Base-by-base conservation (phyloP, 2,113 vertebrate species). In the Tylochromis polylepis region DNA sequence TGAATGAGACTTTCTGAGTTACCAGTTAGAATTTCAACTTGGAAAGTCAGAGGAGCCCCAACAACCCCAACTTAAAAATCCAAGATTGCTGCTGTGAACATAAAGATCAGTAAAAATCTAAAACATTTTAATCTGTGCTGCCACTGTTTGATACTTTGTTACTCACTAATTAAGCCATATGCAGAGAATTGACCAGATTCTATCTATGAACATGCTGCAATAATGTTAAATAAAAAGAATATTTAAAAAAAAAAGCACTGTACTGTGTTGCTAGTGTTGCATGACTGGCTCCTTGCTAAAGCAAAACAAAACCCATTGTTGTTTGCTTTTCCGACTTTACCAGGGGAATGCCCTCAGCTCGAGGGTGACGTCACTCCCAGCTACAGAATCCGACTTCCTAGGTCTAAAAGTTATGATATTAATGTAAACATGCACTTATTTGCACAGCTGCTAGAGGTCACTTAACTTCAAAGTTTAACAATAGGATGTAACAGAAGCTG, bases 221-320 rank as follows among this genome's bases (percentile, higher is more conserved):
- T 43, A 14, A 22, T 27, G 38, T 5, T 43, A 27, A 43, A 67
- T 46, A 46, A 46, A 46, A 51, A 51, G 6, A 16, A 6, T 3
- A 0, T 0, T 14, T 2, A 0, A 4, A 24, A 2, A 41, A 41
- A 18, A 34, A 70, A 72, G 22, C n/a, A 15, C 38, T 72, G 65
- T 14, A 46, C 38, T 72, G 22, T 43, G 38, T 43, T 70, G n/a
- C 65, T 24, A 70, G n/a, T 3, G 38, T 24, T 70, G n/a, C 38
- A 24, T 43, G 38, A 70, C 38, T 70, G 65, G 38, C 65, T 70
- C 65, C 38, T 70, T 70, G 5, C 65, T 70, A 70, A 24, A 0
- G 65, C 3, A 10, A 70, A 46, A 43, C 12, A 46, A 46, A 70
- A 27, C 8, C 36, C 2, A 1, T 70, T 70, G 36, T 24, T 70